Base-by-base conservation (phyloP, 1,140 invertebrate species). In the Dinoponera quadriceps region DNA sequence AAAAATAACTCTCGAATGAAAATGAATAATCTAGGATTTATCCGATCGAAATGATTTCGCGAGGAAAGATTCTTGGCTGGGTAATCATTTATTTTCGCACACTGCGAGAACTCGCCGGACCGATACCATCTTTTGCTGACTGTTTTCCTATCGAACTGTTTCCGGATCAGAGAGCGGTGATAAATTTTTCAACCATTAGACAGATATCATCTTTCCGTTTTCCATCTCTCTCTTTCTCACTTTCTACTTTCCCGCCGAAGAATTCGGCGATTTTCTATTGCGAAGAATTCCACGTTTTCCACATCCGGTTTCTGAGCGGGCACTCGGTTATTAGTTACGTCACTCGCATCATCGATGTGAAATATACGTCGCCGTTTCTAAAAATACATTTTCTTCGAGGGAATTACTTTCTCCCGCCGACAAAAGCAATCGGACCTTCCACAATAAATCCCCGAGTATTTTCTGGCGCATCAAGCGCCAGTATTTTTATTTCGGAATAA, bases 391-490 rank as follows among this genome's bases (percentile, higher is more conserved):
- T 49, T 22, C 38, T 9, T 20, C 27, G 0, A n/a, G 7, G 27
- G 22, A n/a, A 80, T 33, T 71, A 57, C 59, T 38, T 57, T 54
- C 16, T 66, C 60, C 38, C 38, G 38, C 38, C 2, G 18, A 20
- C 33, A 48, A 71, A 20, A 29, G 65, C 51, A 44, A 59, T 57
- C 25, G 29, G 57, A 25, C 25, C 71, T 59, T 25, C 27, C 51
- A 14, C 18, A 71, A 71, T 48, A 80, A 71, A n/a, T n/a, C 71
- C 29, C 54, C 48, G 54, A 44, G 62, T 54, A 71, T 80, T 80
- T 69, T 29, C 25, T 16, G 65, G 25, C 33, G 33, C 33, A 29
- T 69, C 16, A 18, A 48, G 13, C 18, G 29, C 25, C n/a, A n/a
- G 33, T 48, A 59, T 48, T 0, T 71, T 51, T 38, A 9, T 27